phyloP scores from a whole-genome alignment of 2,888 invertebrate species.

The Lottia scabra region DNA sequence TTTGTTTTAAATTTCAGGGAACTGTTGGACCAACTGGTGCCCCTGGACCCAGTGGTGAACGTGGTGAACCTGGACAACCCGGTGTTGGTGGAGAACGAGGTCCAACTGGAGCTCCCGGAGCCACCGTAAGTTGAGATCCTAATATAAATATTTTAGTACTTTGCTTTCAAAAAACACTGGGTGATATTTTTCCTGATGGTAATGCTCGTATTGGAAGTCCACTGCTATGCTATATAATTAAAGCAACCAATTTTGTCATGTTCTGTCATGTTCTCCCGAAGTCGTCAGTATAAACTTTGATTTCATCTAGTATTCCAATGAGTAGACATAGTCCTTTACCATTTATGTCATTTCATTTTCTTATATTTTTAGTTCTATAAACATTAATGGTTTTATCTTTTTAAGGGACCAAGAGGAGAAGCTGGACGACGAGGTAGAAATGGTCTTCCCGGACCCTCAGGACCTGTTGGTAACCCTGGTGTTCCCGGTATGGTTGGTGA shows the following conservation, averaged over 20 bases:
- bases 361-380: neutral
- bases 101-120: slow-evolving; percentile 44
- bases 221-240: too few relatives aligned
- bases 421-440: slow-evolving; percentile 18
- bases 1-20: slow-evolving; percentile 27
- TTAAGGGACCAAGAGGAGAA: neutral
- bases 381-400: neutral
- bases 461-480: slow-evolving; percentile 49
- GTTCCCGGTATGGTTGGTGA: slow-evolving; percentile 52
- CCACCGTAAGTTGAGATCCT: slow-evolving; percentile 30
- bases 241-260: too few relatives aligned
- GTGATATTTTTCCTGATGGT: too few relatives aligned
- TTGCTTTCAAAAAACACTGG: too few relatives aligned
- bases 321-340: too few relatives aligned
- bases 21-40: slow-evolving; percentile 75
- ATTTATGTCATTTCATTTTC: too few relatives aligned
- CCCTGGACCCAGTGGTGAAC: slow-evolving; percentile 79
- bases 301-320: neutral
- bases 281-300: neutral
- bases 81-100: slow-evolving; percentile 52
- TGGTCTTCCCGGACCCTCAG: slow-evolving; percentile 41
- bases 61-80: slow-evolving; percentile 73
- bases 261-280: too few relatives aligned
- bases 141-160: too few relatives aligned
- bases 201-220: too few relatives aligned